A percentile compares a stretch with the other conserved stretches of the same genome.
Conservation (phyloP, 2,888 invertebrate genomes). For the Phorcus lineatus region DNA sequence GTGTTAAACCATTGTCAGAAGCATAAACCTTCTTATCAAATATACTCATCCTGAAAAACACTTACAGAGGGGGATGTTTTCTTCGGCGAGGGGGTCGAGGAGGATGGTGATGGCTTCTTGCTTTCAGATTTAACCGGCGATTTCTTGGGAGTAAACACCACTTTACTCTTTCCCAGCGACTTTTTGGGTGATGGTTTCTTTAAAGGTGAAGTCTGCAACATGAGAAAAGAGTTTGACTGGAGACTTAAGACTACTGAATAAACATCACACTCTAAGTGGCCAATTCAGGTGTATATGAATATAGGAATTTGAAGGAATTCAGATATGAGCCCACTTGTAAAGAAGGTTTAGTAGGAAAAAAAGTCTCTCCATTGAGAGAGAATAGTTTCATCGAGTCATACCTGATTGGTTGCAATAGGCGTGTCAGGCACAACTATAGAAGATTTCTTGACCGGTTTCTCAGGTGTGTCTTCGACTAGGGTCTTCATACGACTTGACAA, state of each 20-base stretch:
- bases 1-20: too few species aligned
- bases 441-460: background rate
- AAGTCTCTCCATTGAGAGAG: too few species aligned
- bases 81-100: background rate
- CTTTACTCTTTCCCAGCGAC: slow-evolving; percentile 20
- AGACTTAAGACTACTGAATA: too few species aligned
- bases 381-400: too few species aligned
- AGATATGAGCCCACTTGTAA: too few species aligned
- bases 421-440: background rate
- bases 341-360: too few species aligned
- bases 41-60: too few species aligned
- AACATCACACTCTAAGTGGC: too few species aligned
- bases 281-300: too few species aligned
- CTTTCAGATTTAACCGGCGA: slow-evolving; percentile 34
- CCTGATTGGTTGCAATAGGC: background rate
- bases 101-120: slow-evolving; percentile 19
- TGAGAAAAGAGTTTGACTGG: background rate
- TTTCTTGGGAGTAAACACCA: slow-evolving; percentile 21
- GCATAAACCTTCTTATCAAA: background rate
- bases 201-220: slow-evolving; percentile 5
- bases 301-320: too few species aligned
- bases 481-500: slow-evolving; percentile 50
- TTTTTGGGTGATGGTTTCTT: slow-evolving; percentile 26
- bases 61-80: background rate
- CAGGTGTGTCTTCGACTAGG: slow-evolving; percentile 39